These are phyloP conservation scores for Athripsodes cinereus DNA, from an alignment of 2,888 invertebrate species.

Conservation along the genomic window DNA sequence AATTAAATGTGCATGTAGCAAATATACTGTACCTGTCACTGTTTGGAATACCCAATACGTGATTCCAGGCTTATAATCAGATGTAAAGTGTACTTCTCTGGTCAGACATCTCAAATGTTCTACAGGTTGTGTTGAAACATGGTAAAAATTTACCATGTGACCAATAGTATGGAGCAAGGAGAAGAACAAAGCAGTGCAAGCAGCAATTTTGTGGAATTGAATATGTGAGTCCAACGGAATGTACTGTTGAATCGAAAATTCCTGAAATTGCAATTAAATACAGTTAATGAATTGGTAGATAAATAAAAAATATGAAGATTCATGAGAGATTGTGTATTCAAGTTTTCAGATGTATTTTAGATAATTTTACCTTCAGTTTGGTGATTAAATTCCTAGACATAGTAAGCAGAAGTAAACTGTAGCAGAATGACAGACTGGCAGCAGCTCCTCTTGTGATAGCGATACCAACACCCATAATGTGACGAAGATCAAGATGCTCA, in stretches of 20 bases:
- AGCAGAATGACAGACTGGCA: conserved; percentile 90
- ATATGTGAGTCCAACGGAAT: conserved; percentile 93
- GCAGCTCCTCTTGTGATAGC: conserved; percentile 93
- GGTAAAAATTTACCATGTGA: conserved; percentile 95
- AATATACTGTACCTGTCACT: conserved; percentile 69
- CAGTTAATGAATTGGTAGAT: too few species aligned
- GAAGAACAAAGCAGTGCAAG: conserved; percentile 90
- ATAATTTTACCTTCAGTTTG: conserved; percentile 61
- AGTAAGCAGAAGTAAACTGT: conserved; percentile 82
- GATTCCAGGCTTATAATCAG: conserved; percentile 90
- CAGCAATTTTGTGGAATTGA: conserved; percentile 95
- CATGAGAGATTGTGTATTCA: too few species aligned
- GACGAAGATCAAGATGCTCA: conserved; percentile 88
- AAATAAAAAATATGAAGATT: too few species aligned
- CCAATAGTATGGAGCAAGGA: conserved; percentile 88
- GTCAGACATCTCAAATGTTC: conserved; percentile 90
- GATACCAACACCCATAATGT: conserved; percentile 96
- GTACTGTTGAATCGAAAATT: conserved; percentile 89
- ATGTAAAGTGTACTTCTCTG: conserved; percentile 88
- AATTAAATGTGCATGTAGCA: neutral
- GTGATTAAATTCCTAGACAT: conserved; percentile 91
- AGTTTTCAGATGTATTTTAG: neutral
- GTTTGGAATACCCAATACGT: conserved; percentile 95
- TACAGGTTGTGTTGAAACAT: conserved; percentile 91
- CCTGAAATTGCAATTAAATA: conserved; percentile 36